phyloP scores from a whole-genome alignment of 2,888 invertebrate species.

The Xestobium rufovillosum region DNA sequence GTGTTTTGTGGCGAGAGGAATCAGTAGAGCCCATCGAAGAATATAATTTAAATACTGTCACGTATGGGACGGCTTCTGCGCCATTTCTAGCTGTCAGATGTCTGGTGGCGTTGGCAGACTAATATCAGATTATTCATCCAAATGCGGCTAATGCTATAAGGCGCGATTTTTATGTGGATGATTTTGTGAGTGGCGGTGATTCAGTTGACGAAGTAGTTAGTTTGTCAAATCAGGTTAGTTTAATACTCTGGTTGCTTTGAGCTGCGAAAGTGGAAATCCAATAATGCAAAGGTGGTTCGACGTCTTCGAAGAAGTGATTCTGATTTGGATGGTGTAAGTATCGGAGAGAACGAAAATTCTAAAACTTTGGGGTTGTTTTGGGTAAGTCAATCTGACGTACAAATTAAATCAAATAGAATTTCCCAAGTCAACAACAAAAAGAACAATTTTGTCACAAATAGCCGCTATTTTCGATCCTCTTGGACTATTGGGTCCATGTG shows the following conservation, averaged over 20 bases:
- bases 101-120: slow-evolving; percentile 18
- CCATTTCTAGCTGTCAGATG: slow-evolving; percentile 20
- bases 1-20: slow-evolving; percentile 20
- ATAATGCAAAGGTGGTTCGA: slow-evolving; percentile 7
- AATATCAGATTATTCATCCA: slow-evolving; percentile 13
- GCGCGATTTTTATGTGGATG: slow-evolving; percentile 19
- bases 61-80: no score
- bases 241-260: slow-evolving; percentile 13
- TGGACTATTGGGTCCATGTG: slow-evolving; percentile 21
- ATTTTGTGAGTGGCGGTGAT: slow-evolving; percentile 16
- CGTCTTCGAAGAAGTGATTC: background rate
- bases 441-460: slow-evolving; percentile 17
- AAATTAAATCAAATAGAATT: no score
- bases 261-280: slow-evolving; percentile 20
- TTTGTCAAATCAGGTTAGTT: slow-evolving; percentile 10
- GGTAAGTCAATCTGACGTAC: slow-evolving; percentile 12
- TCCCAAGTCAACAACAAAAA: slow-evolving; percentile 19
- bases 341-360: slow-evolving; percentile 8
- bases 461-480: slow-evolving; percentile 24
- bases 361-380: slow-evolving; percentile 18
- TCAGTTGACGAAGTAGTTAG: slow-evolving; percentile 11
- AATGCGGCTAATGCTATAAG: slow-evolving; percentile 13
- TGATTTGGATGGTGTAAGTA: no score
- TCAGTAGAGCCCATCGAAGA: slow-evolving; percentile 10
- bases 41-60: slow-evolving; percentile 17